phyloP scores from a whole-genome alignment of 2,113 vertebrate species.

The Lasiurus borealis region DNA sequence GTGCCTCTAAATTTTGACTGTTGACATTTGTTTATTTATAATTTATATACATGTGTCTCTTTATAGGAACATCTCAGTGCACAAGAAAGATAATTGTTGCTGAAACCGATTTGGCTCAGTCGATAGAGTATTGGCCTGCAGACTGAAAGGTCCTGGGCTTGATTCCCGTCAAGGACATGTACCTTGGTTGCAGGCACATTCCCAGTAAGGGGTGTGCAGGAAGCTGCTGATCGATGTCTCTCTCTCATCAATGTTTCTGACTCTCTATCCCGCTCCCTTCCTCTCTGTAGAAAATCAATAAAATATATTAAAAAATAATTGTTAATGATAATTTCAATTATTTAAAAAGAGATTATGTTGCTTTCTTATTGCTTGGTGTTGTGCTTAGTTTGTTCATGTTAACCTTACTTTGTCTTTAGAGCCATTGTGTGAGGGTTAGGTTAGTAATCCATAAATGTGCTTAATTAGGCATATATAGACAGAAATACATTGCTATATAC shows the following conservation, averaged over 20 bases:
- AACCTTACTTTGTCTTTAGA: slow-evolving; percentile 33
- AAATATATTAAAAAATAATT: not conserved
- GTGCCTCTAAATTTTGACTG: not conserved
- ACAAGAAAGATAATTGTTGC: slow-evolving; percentile 4
- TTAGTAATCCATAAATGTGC: slow-evolving; percentile 7
- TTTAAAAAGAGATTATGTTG: not conserved
- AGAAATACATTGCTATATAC: not conserved
- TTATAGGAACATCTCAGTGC: not conserved
- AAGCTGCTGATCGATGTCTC: too few species aligned
- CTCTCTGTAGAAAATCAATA: too few species aligned
- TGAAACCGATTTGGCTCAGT: too few species aligned
- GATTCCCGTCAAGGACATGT: too few species aligned
- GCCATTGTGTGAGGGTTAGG: not conserved
- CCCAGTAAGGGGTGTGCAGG: too few species aligned
- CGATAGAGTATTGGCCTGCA: too few species aligned
- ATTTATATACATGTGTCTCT: not conserved
- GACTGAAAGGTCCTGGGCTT: too few species aligned
- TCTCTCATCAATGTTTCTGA: too few species aligned
- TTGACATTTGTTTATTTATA: not conserved
- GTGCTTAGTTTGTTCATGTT: not conserved
- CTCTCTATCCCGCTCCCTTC: too few species aligned
- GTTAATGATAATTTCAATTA: slow-evolving; percentile 28
- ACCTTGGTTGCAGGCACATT: too few species aligned
- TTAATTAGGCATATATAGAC: not conserved
- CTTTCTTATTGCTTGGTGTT: slow-evolving; percentile 47